Base-by-base conservation (phyloP, 2,113 vertebrate genomes). In the Labrus mixtus region DNA sequence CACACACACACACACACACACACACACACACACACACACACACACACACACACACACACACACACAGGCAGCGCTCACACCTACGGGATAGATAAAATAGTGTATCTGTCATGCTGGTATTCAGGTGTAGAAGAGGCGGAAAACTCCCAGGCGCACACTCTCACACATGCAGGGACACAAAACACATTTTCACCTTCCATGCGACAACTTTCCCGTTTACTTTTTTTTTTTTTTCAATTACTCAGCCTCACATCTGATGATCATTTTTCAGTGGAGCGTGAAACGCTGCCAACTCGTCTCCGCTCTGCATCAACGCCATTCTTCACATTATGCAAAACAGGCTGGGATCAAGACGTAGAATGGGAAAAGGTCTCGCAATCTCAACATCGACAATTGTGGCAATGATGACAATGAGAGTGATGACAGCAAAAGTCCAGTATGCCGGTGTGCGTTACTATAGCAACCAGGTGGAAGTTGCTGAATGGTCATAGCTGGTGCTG, bases 401-500 rank as follows among this genome's bases (percentile, higher is more conserved):
- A 17, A 4, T 15, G 62, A 41, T 51, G 56, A 75, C 56, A 51
- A 77, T 39, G 60, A 63, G 6, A 17, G 50, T 0, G 39, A 60
- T 69, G 67, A 59, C 43, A 13, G 56, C 55, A 45, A 53, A 73
- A 59, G 66, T 69, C 70, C 57, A 37, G 41, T 15, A 10, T n/a
- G 29, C 17, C 43, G 29, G 19, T 20, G 45, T 60, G 29, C 1
- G 74, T 92, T 86, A 22, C 87, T 78, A 87, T 93, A 64, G 91
- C 67, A 86, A 92, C 91, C 9, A 7, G 37, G 60, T n/a, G 53
- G 10, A 59, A 76, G 6, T 68, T 10, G 22, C 51, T 61, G 55
- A 39, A 56, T 55, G 72, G 63, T 50, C 85, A 88, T 81, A 85
- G 78, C 85, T 84, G 85, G 79, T 87, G 68, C 41, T 68, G 68